Evolutionary conservation across 2,888 invertebrate species (phyloP).

Genomic region (Himalopsyche japonica): DNA sequence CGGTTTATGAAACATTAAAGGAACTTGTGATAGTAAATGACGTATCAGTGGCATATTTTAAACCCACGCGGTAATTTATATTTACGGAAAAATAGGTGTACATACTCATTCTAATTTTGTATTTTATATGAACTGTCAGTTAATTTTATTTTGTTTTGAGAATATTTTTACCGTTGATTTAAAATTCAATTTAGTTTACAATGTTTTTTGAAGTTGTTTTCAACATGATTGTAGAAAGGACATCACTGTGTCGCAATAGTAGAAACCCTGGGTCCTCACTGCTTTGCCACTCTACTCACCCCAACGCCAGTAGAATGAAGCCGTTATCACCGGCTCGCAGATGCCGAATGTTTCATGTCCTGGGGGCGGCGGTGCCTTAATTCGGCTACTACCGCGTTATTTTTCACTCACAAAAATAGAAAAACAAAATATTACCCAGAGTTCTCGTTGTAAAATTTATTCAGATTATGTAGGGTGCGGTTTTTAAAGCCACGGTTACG

Average conservation of each 20-base stretch:
- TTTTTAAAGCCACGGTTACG: background rate
- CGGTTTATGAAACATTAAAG: too few relatives aligned
- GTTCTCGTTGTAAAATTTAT: background rate
- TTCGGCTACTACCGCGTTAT: background rate
- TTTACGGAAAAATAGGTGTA: too few relatives aligned
- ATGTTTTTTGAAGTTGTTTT: too few relatives aligned
- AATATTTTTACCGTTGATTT: too few relatives aligned
- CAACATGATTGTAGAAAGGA: background rate
- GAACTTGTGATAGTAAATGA: too few relatives aligned
- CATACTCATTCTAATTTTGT: too few relatives aligned
- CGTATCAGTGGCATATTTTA: too few relatives aligned
- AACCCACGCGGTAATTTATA: too few relatives aligned
- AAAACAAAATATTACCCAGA: background rate
- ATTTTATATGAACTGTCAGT: too few relatives aligned
- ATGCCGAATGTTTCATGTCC: background rate
- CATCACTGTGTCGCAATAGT: background rate
- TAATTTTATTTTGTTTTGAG: too few relatives aligned
- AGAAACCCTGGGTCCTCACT: background rate
- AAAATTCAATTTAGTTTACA: too few relatives aligned
- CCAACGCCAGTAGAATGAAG: background rate
- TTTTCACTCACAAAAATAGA: background rate
- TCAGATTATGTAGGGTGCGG: background rate
- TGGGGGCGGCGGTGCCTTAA: background rate
- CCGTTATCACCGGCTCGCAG: conserved; percentile 3
- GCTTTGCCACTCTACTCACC: background rate